These are phyloP conservation scores for Archips crataeganus DNA, from an alignment of 2,888 invertebrate species.

Conservation along the genomic window DNA sequence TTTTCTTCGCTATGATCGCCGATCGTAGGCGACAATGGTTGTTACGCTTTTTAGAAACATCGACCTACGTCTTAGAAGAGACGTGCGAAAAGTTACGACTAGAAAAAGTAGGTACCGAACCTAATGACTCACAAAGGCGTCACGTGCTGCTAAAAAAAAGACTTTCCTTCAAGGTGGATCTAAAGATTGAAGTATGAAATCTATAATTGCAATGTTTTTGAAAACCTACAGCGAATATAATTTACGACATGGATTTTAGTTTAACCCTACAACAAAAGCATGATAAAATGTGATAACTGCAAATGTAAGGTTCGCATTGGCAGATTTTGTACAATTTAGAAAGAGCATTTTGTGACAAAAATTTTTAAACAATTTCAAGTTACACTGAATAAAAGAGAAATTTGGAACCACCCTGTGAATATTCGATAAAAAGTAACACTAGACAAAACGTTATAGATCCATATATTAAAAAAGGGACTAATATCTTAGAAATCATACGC, in stretches of 20 bases:
- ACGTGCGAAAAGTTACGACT: background rate
- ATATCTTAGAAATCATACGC: constrained; percentile 47
- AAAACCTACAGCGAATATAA: too few relatives aligned
- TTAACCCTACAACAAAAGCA: too few relatives aligned
- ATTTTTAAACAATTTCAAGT: background rate
- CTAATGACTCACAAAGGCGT: background rate
- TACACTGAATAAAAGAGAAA: background rate
- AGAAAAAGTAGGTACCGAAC: background rate
- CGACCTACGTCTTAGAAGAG: too few relatives aligned
- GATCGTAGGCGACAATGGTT: too few relatives aligned
- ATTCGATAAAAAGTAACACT: constrained; percentile 60
- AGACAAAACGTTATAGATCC: constrained; percentile 76
- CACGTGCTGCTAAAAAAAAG: background rate
- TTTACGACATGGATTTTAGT: too few relatives aligned
- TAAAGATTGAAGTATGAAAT: background rate
- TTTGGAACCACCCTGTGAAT: constrained; percentile 60
- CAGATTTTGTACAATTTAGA: too few relatives aligned
- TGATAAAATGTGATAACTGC: too few relatives aligned
- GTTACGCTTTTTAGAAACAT: too few relatives aligned
- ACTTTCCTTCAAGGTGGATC: background rate
- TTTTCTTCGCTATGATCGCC: too few relatives aligned
- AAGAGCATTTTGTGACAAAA: too few relatives aligned
- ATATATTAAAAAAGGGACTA: constrained; percentile 73
- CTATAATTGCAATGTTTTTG: too few relatives aligned
- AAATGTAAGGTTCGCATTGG: too few relatives aligned